Conservation (phyloP, 2,113 vertebrate genomes). For the Felis catus region DNA sequence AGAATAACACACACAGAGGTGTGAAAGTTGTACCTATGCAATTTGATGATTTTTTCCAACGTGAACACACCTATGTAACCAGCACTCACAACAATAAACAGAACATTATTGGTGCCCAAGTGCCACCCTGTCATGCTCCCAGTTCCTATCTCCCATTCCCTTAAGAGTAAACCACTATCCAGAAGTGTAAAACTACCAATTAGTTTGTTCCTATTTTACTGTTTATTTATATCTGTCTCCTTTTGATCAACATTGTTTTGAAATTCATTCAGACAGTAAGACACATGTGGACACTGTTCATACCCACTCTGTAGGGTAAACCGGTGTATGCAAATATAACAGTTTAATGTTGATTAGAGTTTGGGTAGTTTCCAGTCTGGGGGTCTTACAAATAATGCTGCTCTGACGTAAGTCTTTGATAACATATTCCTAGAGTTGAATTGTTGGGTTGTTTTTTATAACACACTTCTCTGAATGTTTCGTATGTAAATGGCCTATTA, state of each 20-base stretch:
- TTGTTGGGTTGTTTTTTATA: background rate
- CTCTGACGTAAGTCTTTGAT: background rate
- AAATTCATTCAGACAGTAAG: slow-evolving; percentile 28
- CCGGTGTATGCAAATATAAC: background rate
- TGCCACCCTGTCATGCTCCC: background rate
- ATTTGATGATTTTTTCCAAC: background rate
- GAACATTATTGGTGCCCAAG: background rate
- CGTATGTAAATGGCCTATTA: background rate
- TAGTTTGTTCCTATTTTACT: background rate
- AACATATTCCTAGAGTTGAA: background rate
- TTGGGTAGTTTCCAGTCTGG: background rate
- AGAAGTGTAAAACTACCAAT: background rate
- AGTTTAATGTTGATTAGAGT: background rate
- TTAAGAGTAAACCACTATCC: background rate
- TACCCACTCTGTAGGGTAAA: slow-evolving; percentile 24
- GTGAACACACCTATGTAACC: background rate
- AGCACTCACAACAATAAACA: background rate
- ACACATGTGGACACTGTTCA: background rate
- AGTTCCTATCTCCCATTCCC: background rate
- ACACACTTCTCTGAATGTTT: background rate
- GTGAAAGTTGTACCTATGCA: background rate
- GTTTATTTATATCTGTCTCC: background rate
- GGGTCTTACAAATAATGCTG: background rate
- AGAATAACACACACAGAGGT: background rate
- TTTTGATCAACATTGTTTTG: slow-evolving; percentile 3